phyloP scores from a whole-genome alignment of 2,797 vertebrate genomes.

The Leptodactylus fallax region DNA sequence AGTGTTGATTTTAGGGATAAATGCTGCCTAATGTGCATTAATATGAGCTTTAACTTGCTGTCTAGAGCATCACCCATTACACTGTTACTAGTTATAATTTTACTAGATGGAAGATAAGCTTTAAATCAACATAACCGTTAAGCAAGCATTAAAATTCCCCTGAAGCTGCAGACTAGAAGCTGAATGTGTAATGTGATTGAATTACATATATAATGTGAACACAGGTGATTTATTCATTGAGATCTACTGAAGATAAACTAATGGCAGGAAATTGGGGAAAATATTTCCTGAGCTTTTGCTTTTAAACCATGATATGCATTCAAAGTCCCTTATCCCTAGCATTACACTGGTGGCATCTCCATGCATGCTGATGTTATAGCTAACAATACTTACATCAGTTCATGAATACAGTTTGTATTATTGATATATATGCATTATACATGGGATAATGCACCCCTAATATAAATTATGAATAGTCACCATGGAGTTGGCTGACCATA shows the following conservation, averaged over 20 bases:
- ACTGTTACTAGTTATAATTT: neutral
- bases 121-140: conserved; percentile 13
- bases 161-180: neutral
- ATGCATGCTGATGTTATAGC: neutral
- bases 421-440: too few relatives aligned
- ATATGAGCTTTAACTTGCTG: neutral
- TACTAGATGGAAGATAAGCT: neutral
- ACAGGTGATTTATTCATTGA: conserved; percentile 7
- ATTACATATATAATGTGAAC: neutral
- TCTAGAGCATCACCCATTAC: neutral
- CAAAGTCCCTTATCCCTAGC: neutral
- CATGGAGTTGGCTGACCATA: too few relatives aligned
- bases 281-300: neutral
- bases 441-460: too few relatives aligned
- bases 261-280: neutral
- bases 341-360: neutral
- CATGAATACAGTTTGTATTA: neutral
- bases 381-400: neutral
- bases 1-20: neutral
- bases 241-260: neutral
- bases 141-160: neutral
- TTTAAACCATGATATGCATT: neutral
- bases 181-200: neutral
- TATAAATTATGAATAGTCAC: too few relatives aligned
- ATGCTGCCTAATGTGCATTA: neutral